Evolutionary conservation across 64 coral and sea anemone genomes (phyloP).

Genomic region (Montipora capricornis): DNA sequence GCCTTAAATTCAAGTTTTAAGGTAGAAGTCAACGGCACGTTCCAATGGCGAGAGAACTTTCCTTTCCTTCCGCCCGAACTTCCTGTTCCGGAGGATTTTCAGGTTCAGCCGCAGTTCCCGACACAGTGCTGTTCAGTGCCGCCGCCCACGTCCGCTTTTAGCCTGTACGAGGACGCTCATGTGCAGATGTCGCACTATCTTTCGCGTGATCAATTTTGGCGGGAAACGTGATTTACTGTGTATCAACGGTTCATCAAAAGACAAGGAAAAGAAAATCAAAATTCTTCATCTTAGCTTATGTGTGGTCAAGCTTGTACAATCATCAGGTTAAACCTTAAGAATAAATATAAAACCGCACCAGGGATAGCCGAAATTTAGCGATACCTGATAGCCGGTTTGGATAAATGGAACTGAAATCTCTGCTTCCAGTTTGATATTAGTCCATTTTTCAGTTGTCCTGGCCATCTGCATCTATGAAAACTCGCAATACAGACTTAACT

Average conservation of each 20-base stretch:
- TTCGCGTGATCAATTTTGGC: slow-evolving; percentile 37
- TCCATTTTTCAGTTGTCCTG: too few relatives aligned
- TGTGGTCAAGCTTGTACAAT: too few relatives aligned
- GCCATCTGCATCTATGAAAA: too few relatives aligned
- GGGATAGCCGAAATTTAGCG: too few relatives aligned
- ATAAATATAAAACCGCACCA: too few relatives aligned
- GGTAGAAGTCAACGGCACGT: slow-evolving; percentile 26
- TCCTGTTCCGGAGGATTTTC: slow-evolving; percentile 31
- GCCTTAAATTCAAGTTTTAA: slow-evolving; percentile 22
- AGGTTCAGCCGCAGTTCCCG: slow-evolving; percentile 56
- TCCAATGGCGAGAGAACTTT: slow-evolving; percentile 12
- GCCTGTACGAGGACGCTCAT: slow-evolving; percentile 69
- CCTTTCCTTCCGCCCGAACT: slow-evolving; percentile 14
- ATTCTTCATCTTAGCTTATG: not conserved
- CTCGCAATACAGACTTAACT: too few relatives aligned
- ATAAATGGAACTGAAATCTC: too few relatives aligned
- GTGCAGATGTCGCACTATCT: slow-evolving; percentile 19
- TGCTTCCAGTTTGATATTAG: too few relatives aligned
- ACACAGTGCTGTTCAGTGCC: slow-evolving; percentile 56
- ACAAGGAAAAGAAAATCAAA: not conserved
- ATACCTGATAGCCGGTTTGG: too few relatives aligned
- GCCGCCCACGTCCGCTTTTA: not conserved
- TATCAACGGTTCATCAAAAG: not conserved
- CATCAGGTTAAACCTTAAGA: too few relatives aligned
- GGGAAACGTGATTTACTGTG: not conserved